These are phyloP conservation scores for Forpus xanthops DNA, from an alignment of 2,797 vertebrate genomes.

Conservation along the genomic window DNA sequence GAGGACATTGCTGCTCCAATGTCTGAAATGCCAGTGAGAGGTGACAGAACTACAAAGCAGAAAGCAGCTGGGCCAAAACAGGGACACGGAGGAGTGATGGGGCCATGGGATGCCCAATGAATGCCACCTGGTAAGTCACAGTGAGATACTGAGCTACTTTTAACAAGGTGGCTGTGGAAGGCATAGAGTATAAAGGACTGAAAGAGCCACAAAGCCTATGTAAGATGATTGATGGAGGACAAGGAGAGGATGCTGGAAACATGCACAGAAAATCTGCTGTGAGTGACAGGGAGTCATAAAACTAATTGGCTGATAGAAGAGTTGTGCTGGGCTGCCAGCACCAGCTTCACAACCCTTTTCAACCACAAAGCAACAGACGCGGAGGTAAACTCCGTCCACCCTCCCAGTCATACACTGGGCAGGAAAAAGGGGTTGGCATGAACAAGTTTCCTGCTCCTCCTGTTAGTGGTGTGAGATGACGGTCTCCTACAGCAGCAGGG, in stretches of 20 bases:
- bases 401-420: neutral
- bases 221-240: neutral
- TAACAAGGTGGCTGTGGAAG: neutral
- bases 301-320: neutral
- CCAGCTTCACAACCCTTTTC: neutral
- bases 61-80: neutral
- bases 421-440: neutral
- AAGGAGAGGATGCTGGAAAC: neutral
- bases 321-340: neutral
- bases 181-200: neutral
- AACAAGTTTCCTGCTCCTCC: neutral
- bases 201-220: neutral
- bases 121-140: neutral
- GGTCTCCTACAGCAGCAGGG: neutral
- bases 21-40: neutral
- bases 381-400: neutral
- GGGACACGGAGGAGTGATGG: neutral
- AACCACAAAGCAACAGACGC: neutral
- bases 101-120: neutral
- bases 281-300: neutral
- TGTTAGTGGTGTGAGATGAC: accelerated
- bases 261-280: neutral
- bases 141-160: neutral
- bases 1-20: neutral
- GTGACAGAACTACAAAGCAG: neutral